A percentile compares a stretch with the other conserved stretches of the same genome.
phyloP scores from a whole-genome alignment of 2,113 vertebrate species.

The Mirza zaza region DNA sequence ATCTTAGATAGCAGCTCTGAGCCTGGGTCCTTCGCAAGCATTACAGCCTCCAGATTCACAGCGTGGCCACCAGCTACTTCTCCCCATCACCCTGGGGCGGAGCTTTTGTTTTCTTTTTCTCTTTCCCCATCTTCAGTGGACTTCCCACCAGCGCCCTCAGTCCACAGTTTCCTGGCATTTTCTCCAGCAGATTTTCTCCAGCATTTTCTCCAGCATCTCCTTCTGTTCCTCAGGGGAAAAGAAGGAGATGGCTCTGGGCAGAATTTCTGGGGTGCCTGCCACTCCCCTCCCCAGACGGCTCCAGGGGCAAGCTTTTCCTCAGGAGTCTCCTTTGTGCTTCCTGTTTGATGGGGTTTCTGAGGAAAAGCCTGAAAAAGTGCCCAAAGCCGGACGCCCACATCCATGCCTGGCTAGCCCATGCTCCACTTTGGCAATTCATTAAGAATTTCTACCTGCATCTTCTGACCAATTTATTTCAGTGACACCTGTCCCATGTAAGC shows the following conservation, averaged over 20 bases:
- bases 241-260: not conserved
- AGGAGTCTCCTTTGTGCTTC: fast-evolving
- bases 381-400: fast-evolving
- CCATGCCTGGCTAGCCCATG: not conserved
- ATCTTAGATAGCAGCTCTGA: not conserved
- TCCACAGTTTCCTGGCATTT: not conserved
- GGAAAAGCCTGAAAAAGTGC: not conserved
- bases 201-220: too few relatives aligned
- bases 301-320: fast-evolving
- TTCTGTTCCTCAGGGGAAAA: not conserved
- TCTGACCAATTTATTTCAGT: not conserved
- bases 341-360: not conserved
- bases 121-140: not conserved
- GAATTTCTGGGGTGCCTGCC: not conserved
- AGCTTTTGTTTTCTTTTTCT: not conserved
- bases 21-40: too few relatives aligned
- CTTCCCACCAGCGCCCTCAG: not conserved
- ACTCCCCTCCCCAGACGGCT: too few relatives aligned
- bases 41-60: not conserved
- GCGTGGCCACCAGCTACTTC: fast-evolving
- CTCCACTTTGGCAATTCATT: not conserved
- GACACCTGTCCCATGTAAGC: not conserved
- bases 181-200: not conserved
- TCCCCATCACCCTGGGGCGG: fast-evolving
- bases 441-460: not conserved